phyloP scores from a whole-genome alignment of 2,113 vertebrate genomes.

The Cryptomyrus ogoouensis region DNA sequence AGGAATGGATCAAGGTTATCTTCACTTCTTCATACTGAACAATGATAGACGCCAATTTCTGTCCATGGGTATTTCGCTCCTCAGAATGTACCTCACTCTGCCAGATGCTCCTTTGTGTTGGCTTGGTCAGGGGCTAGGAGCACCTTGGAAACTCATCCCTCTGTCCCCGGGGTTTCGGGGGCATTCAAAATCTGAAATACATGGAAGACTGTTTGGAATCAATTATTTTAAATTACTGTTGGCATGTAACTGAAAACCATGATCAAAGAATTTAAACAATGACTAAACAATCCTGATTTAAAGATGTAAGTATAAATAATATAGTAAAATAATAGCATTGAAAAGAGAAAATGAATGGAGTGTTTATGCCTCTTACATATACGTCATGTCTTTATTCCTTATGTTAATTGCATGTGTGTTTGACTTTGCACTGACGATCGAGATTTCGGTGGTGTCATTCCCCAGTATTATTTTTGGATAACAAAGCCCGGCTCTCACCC shows the following conservation, averaged over 20 bases:
- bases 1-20: not conserved
- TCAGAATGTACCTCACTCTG: not conserved
- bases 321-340: not conserved
- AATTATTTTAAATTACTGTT: not conserved
- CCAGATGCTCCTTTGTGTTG: not conserved
- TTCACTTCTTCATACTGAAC: not conserved
- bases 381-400: not conserved
- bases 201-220: not conserved
- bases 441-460: not conserved
- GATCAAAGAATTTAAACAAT: not conserved
- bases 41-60: not conserved
- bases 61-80: not conserved
- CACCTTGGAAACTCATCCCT: not conserved
- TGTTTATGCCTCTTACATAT: not conserved
- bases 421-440: not conserved
- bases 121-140: not conserved
- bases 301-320: not conserved
- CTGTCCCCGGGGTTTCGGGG: not conserved
- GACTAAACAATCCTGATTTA: not conserved
- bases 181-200: not conserved
- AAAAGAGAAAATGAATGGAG: not conserved
- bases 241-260: not conserved
- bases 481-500: not conserved
- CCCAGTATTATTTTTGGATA: not conserved
- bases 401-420: not conserved